Percentiles rank a stretch among this genome's conserved stretches.
Conservation (phyloP, 1,140 invertebrate species). For the Leucophenga varia region DNA sequence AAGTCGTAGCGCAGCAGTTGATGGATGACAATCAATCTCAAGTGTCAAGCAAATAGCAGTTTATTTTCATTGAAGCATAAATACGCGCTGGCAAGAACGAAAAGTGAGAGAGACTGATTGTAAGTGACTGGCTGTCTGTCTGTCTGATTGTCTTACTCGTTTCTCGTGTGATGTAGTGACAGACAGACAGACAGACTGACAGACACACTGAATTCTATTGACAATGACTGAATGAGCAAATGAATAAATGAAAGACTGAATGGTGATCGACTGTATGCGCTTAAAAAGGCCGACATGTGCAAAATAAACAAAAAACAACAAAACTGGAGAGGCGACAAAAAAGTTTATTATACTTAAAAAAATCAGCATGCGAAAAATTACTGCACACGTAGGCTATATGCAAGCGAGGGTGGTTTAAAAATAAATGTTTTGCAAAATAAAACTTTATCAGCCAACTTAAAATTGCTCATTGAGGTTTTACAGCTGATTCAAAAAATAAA, state of each 20-base stretch:
- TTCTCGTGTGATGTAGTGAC: slow-evolving; percentile 13
- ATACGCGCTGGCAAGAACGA: slow-evolving; percentile 9
- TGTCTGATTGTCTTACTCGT: slow-evolving; percentile 18
- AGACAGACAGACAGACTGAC: slow-evolving; percentile 15
- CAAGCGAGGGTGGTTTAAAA: too few relatives aligned
- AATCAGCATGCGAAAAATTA: too few relatives aligned
- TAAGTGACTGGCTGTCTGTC: slow-evolving; percentile 39
- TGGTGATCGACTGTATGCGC: too few relatives aligned
- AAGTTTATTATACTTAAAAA: too few relatives aligned
- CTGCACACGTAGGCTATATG: too few relatives aligned
- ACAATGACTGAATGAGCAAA: background rate
- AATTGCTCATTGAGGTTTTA: too few relatives aligned
- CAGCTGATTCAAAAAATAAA: too few relatives aligned
- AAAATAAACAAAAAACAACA: too few relatives aligned
- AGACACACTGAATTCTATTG: background rate
- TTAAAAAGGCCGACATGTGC: too few relatives aligned
- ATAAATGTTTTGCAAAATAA: too few relatives aligned
- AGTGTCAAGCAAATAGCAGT: slow-evolving; percentile 55
- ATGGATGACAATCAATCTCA: slow-evolving; percentile 56
- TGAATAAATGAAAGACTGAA: background rate
- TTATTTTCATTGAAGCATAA: slow-evolving; percentile 47
- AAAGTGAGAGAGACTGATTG: slow-evolving; percentile 33
- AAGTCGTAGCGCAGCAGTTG: slow-evolving; percentile 25
- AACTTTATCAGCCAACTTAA: too few relatives aligned
- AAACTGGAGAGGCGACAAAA: too few relatives aligned